These are phyloP conservation scores for Maniola jurtina DNA, from an alignment of 1,140 invertebrate species.

Conservation along the genomic window DNA sequence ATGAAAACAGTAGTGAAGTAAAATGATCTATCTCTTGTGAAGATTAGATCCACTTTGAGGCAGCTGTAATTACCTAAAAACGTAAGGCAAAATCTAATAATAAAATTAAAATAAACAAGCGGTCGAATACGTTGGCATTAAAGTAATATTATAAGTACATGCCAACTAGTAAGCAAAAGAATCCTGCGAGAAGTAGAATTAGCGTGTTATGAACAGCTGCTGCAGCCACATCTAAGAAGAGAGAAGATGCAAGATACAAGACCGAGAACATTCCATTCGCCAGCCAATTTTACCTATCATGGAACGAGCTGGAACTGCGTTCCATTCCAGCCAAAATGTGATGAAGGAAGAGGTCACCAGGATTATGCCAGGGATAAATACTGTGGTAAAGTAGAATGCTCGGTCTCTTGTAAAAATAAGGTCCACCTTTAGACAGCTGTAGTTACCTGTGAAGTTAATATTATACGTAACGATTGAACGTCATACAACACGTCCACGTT, in stretches of 20 bases:
- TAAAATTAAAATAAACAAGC: constrained; percentile 48
- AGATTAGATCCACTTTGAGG: constrained; percentile 93
- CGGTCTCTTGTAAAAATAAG: constrained; percentile 89
- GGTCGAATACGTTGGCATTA: constrained; percentile 34
- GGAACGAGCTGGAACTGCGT: constrained; percentile 92
- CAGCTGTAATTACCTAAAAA: constrained; percentile 96
- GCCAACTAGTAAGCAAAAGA: constrained; percentile 45
- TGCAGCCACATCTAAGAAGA: constrained; percentile 62
- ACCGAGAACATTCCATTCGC: constrained; percentile 67
- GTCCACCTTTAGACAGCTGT: constrained; percentile 93
- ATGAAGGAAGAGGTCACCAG: constrained; percentile 95
- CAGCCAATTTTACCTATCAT: constrained; percentile 87
- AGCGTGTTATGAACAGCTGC: constrained; percentile 72
- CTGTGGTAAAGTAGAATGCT: constrained; percentile 94
- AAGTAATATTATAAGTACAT: constrained; percentile 32
- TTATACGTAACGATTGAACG: constrained; percentile 54
- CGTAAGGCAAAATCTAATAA: constrained; percentile 73
- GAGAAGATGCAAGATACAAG: constrained; percentile 61
- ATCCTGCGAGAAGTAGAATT: constrained; percentile 51
- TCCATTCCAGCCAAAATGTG: constrained; percentile 96
- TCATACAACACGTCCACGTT: constrained; percentile 31
- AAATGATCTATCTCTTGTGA: constrained; percentile 95
- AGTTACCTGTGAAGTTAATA: constrained; percentile 86
- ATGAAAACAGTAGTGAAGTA: constrained; percentile 98
- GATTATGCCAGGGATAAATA: constrained; percentile 94